A percentile compares a stretch with the other conserved stretches of the same genome.
phyloP scores from a whole-genome alignment of 2,113 vertebrate species.

The Chunga burmeisteri region DNA sequence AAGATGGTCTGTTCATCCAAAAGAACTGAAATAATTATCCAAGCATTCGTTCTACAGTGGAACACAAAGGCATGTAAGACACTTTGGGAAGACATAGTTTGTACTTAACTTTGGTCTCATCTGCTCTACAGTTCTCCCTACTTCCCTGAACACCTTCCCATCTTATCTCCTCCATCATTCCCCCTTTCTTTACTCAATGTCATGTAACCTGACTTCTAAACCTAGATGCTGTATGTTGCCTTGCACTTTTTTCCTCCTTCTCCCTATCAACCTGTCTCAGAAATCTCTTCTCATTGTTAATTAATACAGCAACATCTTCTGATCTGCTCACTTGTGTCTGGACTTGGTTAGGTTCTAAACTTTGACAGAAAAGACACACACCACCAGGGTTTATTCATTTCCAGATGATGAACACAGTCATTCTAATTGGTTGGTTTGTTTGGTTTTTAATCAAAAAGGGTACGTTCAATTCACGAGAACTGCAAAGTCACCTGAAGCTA shows the following conservation, averaged over 20 bases:
- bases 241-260: not conserved
- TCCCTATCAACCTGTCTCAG: not conserved
- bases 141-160: not conserved
- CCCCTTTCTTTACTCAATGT: not conserved
- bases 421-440: not conserved
- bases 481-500: not conserved
- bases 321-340: not conserved
- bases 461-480: not conserved
- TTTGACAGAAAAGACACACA: not conserved
- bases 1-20: not conserved
- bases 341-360: not conserved
- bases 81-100: not conserved
- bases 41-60: not conserved
- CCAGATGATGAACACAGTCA: not conserved
- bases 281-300: not conserved
- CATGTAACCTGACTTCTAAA: not conserved
- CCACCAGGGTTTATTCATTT: not conserved
- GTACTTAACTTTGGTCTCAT: not conserved
- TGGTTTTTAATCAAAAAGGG: not conserved
- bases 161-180: not conserved
- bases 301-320: not conserved
- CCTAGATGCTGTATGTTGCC: not conserved
- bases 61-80: not conserved
- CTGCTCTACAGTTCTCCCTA: not conserved
- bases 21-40: not conserved